Evolutionary conservation across 2,888 invertebrate species (phyloP).

Genomic region (Euplagia quadripunctaria): DNA sequence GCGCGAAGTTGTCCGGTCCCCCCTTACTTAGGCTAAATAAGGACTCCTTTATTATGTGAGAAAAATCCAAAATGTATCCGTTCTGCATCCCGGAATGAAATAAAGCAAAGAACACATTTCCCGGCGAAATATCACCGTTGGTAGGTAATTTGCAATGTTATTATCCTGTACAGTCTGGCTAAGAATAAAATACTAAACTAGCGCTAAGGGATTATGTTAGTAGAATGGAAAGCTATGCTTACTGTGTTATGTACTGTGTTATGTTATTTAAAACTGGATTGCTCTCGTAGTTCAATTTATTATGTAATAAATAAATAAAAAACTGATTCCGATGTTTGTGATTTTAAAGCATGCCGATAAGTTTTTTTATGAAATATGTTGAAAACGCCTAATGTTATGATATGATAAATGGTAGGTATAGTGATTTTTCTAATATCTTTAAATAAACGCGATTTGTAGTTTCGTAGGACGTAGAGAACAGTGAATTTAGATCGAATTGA

Average conservation of each 20-base stretch:
- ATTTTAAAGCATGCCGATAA: background rate
- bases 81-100: constrained; percentile 16
- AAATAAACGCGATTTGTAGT: no score
- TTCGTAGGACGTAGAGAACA: no score
- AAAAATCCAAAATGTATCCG: constrained; percentile 37
- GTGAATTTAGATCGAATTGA: no score
- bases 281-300: background rate
- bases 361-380: background rate
- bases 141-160: constrained; percentile 24
- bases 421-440: no score
- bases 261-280: constrained; percentile 6
- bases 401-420: background rate
- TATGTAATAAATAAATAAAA: background rate
- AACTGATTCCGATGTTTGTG: background rate
- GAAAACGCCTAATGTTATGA: background rate
- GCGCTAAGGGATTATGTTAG: constrained; percentile 22
- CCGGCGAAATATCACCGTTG: constrained; percentile 16
- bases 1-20: constrained; percentile 43
- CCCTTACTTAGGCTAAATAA: constrained; percentile 53
- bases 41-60: constrained; percentile 43
- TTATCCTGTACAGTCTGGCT: constrained; percentile 13
- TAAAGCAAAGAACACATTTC: constrained; percentile 20
- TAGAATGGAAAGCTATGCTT: constrained; percentile 15
- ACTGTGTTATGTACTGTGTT: background rate
- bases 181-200: constrained; percentile 15